Evolutionary conservation across 2,113 vertebrate genomes (phyloP).

Genomic region (Fregetta grallaria): DNA sequence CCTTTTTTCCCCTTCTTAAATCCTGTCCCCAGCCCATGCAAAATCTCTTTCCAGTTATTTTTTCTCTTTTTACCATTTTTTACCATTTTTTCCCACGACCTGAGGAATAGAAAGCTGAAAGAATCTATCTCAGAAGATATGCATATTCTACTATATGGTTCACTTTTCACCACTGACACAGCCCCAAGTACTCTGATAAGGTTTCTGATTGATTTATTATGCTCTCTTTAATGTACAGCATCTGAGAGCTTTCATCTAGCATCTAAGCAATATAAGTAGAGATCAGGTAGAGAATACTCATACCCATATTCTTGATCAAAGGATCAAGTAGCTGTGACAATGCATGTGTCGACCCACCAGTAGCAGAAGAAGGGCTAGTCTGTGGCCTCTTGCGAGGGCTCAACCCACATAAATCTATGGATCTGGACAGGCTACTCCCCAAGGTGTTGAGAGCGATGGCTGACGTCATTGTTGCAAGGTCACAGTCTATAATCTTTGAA

Average conservation of each 20-base stretch:
- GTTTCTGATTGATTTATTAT: neutral
- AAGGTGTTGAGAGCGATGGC: neutral
- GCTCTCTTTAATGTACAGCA: neutral
- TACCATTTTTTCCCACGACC: neutral
- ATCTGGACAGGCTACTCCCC: neutral
- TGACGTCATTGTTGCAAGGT: neutral
- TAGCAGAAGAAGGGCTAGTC: neutral
- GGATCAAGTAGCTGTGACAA: neutral
- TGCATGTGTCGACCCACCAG: no score
- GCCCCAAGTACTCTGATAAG: neutral
- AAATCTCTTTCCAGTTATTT: neutral
- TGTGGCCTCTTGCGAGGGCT: neutral
- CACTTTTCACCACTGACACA: fast-evolving
- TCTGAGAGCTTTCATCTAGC: neutral
- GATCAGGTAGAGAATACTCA: neutral
- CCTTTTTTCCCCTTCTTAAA: neutral
- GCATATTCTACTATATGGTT: neutral
- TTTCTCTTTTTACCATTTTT: neutral
- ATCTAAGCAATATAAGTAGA: neutral
- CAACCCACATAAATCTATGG: neutral
- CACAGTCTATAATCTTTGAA: neutral
- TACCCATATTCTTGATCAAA: neutral
- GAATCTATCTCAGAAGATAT: neutral
- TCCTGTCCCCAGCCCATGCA: neutral
- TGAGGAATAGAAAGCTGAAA: neutral